These are phyloP conservation scores for Helobdella robusta DNA, from an alignment of 2,888 invertebrate species.

Conservation along the genomic window DNA sequence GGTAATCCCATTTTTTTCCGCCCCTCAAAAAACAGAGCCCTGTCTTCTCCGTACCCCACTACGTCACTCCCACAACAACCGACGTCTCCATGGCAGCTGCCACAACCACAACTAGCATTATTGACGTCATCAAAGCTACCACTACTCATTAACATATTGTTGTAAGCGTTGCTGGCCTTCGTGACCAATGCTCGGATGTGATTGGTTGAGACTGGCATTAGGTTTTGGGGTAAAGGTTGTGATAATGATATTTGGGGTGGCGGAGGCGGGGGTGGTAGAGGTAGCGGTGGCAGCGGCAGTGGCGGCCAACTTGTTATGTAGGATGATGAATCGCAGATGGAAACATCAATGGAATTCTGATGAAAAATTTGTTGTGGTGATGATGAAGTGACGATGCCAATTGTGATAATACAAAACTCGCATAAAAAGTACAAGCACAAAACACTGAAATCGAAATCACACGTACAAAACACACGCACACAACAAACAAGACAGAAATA, in stretches of 20 bases:
- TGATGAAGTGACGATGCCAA: too few relatives aligned
- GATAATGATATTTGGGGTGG: background rate
- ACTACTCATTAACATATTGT: background rate
- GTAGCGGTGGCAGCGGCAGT: conserved; percentile 6
- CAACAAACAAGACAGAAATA: too few relatives aligned
- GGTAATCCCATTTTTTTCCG: conserved; percentile 8
- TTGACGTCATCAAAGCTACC: too few relatives aligned
- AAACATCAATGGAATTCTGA: conserved; percentile 6
- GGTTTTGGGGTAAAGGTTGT: conserved; percentile 1
- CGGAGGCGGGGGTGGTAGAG: background rate
- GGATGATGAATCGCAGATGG: conserved; percentile 8
- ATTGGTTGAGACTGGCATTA: too few relatives aligned
- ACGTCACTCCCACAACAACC: conserved; percentile 1
- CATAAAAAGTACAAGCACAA: too few relatives aligned
- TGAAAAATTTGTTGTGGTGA: too few relatives aligned
- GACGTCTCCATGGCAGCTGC: conserved; percentile 9
- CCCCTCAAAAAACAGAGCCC: background rate
- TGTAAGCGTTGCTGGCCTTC: conserved; percentile 18
- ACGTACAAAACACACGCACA: too few relatives aligned
- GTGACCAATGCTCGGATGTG: conserved; percentile 1
- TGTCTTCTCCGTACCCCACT: background rate
- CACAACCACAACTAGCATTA: too few relatives aligned
- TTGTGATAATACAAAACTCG: too few relatives aligned
- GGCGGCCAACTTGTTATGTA: too few relatives aligned
- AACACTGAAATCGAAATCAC: too few relatives aligned